Base-by-base conservation (phyloP, 2,888 invertebrate genomes). In the Pammene aurita region DNA sequence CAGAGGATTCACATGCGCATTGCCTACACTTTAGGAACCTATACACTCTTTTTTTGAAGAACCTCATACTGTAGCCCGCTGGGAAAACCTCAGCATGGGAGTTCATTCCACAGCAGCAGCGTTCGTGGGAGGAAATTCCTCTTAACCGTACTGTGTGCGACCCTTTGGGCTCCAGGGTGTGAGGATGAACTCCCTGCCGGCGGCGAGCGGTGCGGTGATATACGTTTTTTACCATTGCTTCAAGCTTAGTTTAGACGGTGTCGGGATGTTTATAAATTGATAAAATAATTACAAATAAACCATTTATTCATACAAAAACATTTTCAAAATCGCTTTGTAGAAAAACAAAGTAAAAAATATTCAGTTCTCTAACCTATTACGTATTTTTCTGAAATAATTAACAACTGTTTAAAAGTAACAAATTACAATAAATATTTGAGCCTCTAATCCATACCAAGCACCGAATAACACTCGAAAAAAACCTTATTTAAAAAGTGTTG, bases 391-490 rank as follows among this genome's bases (percentile, higher is more conserved):
- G 72, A 72, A 71, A 69, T 71, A 26, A 42, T 54, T 26, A 65
- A 58, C 50, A 60, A 58, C 50, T 50, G 48, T 35, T 44, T 34
- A 16, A 63, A 58, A 42, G 34, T 60, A 55, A 57, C 34, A 57
- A 56, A 67, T 54, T 65, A 60, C 65, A 69, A 69, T 69, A 69
- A 69, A 69, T 69, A 69, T 54, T 26, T 82, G 84, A 87, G 85
- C 86, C 85, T 86, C 82, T 83, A 79, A 85, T 72, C 73, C 70
- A 71, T 77, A 85, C 85, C 84, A 85, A 81, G 76, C 84, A 87
- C 86, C 87, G 76, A 76, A 78, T 77, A 73, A 78, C 75, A 77
- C 78, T 77, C 72, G 80, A 73, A 18, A 0, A 34, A 54, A 52
- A 26, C 11, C 4, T 18, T 2, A 11, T 11, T 52, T 13, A 26